Percentiles rank a stretch among this genome's conserved stretches.
Conservation (phyloP, 2,888 invertebrate genomes). For the Drosophila barbarae region DNA sequence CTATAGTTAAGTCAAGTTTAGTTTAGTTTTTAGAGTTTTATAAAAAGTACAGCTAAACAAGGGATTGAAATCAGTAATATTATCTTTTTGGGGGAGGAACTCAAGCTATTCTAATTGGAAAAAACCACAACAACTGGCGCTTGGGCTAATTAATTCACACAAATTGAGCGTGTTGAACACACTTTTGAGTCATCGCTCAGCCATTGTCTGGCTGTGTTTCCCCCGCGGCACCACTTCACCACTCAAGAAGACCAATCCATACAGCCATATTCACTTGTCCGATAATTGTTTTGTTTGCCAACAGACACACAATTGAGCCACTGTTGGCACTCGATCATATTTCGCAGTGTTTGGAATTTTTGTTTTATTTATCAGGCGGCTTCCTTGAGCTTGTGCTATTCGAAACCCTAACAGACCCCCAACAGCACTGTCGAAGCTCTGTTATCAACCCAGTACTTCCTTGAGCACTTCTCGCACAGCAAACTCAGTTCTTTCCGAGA, state of each 20-base stretch:
- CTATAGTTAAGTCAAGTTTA: background rate
- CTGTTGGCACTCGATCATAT: conserved; percentile 36
- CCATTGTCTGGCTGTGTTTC: conserved; percentile 7
- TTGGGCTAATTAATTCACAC: conserved; percentile 35
- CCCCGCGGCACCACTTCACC: conserved; percentile 20
- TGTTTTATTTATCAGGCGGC: background rate
- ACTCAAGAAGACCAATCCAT: conserved; percentile 32
- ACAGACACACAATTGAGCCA: conserved; percentile 18
- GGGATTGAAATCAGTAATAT: conserved; percentile 8
- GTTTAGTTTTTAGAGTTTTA: background rate
- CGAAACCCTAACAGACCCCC: background rate
- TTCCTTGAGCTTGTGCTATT: background rate
- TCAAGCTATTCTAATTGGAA: background rate
- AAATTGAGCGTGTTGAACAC: conserved; percentile 3
- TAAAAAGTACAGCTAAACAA: no score
- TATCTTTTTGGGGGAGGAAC: conserved; percentile 2
- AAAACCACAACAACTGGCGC: conserved; percentile 4
- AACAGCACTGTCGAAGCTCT: background rate
- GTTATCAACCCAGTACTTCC: background rate
- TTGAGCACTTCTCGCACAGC: conserved; percentile 1
- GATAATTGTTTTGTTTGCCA: conserved; percentile 34
- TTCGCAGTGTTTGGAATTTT: conserved; percentile 10
- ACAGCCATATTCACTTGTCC: conserved; percentile 17
- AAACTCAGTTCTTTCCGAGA: conserved; percentile 1
- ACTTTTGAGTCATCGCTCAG: conserved; percentile 27